Evolutionary conservation across 2,888 invertebrate species (phyloP), one percentile per base, ranked within the genome.

Genomic region (Notocelia uddmanniana): DNA sequence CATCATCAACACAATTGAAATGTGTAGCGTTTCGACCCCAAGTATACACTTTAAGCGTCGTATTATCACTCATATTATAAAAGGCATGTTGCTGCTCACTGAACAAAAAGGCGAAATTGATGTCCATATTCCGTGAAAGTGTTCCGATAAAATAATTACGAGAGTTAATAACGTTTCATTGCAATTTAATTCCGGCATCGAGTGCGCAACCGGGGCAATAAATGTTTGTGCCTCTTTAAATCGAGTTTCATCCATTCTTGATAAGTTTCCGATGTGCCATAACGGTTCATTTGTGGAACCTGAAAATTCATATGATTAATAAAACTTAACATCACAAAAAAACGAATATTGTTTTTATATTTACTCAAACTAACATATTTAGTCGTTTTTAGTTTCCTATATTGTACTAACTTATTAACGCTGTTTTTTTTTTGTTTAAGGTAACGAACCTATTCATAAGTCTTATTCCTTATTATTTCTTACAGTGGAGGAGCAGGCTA

Each of bases 121-220:
- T 21, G 31, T 34, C 52, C 63, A 64, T 64, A 52, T 54, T 54
- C 37, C 23, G 23, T 64, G 31, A 64, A 64, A 64, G 52, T 64
- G 52, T 54, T 54, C 37, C 34, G 64, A 34, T 54, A 64, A 64
- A 64, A 64, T 64, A 64, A 64, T 64, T 64, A 64, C 54, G 54
- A 54, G 52, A 64, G 64, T 64, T 64, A 64, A 64, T 54, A 63
- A 37, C 37, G 23, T 54, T 64, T 37, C 52, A 64, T 41, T 64
- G 64, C 64, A 64, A 64, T 54, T 64, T 64, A 54, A 64, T 54
- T 64, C 52, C 37, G 37, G 50, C 34, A 18, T 13, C 50, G 26
- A 48, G 26, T 45, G 60, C 10, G n/a, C 37, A 37, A 54, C 34
- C 6, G 52, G n/a, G n/a, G 37, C 21, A 41, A 64, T 64, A 54